These are phyloP conservation scores for Bombus superbus DNA, from an alignment of 1,140 invertebrate species.

Conservation along the genomic window DNA sequence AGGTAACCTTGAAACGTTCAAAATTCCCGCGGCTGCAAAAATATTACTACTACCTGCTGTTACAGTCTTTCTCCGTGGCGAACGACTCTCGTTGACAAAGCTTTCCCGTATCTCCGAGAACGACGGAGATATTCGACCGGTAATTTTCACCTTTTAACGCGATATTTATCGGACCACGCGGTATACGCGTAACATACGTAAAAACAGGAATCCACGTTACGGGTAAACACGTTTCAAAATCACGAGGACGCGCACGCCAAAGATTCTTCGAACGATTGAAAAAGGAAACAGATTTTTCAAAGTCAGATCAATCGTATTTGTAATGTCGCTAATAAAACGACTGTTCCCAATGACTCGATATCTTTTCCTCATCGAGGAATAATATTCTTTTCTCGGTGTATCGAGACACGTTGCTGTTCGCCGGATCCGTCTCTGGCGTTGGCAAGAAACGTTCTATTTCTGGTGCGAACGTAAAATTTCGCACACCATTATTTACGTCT, in stretches of 20 bases:
- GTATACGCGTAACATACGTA: no score
- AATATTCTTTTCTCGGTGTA: background rate
- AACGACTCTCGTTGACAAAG: no score
- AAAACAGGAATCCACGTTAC: no score
- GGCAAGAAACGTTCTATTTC: slow-evolving; percentile 32
- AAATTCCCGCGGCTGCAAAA: no score
- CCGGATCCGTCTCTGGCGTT: background rate
- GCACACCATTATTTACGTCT: slow-evolving; percentile 47
- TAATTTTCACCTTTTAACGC: no score
- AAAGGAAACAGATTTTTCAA: background rate
- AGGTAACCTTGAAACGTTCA: no score
- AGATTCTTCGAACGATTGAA: background rate
- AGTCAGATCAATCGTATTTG: background rate
- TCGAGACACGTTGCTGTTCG: background rate
- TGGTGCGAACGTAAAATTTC: slow-evolving; percentile 44
- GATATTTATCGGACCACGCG: no score
- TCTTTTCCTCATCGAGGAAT: no score
- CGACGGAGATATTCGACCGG: no score
- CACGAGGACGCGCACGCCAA: background rate
- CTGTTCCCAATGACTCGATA: background rate
- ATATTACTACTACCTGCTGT: no score
- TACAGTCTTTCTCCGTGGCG: no score
- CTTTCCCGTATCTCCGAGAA: no score
- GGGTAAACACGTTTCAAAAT: background rate
- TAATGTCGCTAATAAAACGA: background rate